Evolutionary conservation across 1,140 invertebrate species (phyloP).

Genomic region (Drosophila pseudoobscura): DNA sequence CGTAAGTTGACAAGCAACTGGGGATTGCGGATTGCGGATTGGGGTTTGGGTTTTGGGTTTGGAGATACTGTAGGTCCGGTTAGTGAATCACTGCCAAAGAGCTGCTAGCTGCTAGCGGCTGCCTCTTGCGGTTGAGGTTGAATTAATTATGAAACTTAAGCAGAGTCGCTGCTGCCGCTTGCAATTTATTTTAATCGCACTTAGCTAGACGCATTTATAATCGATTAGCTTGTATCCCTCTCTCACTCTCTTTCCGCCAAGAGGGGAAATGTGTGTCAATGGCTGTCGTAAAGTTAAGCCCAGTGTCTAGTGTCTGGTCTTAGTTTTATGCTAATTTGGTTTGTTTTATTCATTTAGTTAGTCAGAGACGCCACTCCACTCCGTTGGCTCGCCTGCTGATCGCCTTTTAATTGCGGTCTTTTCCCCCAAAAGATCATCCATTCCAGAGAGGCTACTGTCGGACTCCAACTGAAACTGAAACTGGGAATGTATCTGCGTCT

Average conservation of each 20-base stretch:
- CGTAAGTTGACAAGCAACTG: constrained; percentile 65
- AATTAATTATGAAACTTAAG: constrained; percentile 83
- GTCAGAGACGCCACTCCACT: constrained; percentile 9
- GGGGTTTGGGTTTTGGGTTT: constrained; percentile 24
- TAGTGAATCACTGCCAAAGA: constrained; percentile 67
- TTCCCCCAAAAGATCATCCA: constrained; percentile 2
- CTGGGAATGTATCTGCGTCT: not conserved
- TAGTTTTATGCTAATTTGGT: constrained; percentile 60
- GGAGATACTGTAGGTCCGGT: constrained; percentile 45
- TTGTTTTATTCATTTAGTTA: constrained; percentile 46
- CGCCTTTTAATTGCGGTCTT: constrained; percentile 73
- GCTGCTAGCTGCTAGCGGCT: constrained; percentile 3
- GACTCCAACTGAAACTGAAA: too few relatives aligned
- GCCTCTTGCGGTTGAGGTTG: constrained; percentile 40
- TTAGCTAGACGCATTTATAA: constrained; percentile 77
- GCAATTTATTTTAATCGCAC: constrained; percentile 83
- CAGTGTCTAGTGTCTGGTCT: constrained; percentile 3
- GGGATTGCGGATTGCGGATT: constrained; percentile 11
- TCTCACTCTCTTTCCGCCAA: constrained; percentile 6
- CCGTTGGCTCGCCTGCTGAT: constrained; percentile 58
- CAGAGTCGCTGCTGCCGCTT: constrained; percentile 53
- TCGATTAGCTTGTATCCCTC: constrained; percentile 60
- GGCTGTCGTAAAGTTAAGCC: constrained; percentile 30
- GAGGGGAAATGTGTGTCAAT: constrained; percentile 65
- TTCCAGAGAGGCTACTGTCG: constrained; percentile 26